These are phyloP conservation scores for Stictocephala bisonia DNA, from an alignment of 2,888 invertebrate genomes.

Conservation along the genomic window DNA sequence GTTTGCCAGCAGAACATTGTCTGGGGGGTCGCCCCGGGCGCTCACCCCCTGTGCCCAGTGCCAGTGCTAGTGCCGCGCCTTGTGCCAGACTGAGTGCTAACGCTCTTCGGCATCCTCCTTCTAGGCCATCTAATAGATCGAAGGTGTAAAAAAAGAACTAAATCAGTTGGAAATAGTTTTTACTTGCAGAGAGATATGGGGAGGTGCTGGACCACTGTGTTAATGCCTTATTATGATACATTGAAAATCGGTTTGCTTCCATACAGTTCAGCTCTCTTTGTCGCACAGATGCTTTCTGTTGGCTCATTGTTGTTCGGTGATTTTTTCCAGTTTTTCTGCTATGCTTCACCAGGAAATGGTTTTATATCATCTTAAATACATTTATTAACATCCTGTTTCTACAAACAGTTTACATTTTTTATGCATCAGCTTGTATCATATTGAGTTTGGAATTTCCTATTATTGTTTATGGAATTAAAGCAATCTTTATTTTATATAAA, in stretches of 20 bases:
- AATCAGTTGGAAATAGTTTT: slow-evolving; percentile 48
- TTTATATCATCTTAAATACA: too few species aligned
- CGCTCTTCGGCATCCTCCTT: slow-evolving; percentile 36
- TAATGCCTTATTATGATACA: slow-evolving; percentile 40
- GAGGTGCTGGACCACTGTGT: slow-evolving; percentile 28
- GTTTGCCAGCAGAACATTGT: slow-evolving; percentile 7
- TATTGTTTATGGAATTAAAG: too few species aligned
- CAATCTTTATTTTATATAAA: too few species aligned
- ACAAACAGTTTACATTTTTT: too few species aligned
- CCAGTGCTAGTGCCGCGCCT: slow-evolving; percentile 30
- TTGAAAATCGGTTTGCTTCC: slow-evolving; percentile 41
- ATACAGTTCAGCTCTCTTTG: slow-evolving; percentile 22
- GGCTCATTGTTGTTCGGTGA: too few species aligned
- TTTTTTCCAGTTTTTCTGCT: too few species aligned
- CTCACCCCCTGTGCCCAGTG: background rate
- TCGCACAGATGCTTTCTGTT: slow-evolving; percentile 14
- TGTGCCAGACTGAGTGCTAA: slow-evolving; percentile 32
- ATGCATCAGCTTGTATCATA: too few species aligned
- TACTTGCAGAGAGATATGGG: slow-evolving; percentile 47
- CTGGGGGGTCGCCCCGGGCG: slow-evolving; percentile 1
- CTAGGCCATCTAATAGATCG: slow-evolving; percentile 47
- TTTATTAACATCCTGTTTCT: too few species aligned
- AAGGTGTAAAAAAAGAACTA: slow-evolving; percentile 45
- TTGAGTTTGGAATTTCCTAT: too few species aligned
- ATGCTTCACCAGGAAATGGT: too few species aligned